phyloP scores from a whole-genome alignment of 2,113 vertebrate species.

The Gulo gulo region DNA sequence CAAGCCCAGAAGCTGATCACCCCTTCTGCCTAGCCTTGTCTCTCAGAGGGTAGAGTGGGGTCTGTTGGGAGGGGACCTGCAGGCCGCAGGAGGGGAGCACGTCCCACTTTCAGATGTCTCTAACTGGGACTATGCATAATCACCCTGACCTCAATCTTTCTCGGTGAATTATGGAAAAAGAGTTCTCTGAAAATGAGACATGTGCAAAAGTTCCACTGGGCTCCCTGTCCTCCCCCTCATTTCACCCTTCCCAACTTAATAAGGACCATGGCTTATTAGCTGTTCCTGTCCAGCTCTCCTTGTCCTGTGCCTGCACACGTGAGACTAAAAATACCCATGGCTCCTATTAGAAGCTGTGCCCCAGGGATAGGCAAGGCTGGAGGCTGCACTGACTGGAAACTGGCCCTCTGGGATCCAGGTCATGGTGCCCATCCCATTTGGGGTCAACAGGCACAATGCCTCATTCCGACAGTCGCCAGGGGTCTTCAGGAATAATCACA shows the following conservation, averaged over 20 bases:
- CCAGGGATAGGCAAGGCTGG: conserved; percentile 19
- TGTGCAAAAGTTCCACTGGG: conserved; percentile 26
- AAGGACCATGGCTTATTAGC: conserved; percentile 62
- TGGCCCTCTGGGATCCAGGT: neutral
- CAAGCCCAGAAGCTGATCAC: neutral
- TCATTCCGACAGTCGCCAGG: neutral
- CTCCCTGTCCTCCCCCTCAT: neutral
- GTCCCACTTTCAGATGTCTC: conserved; percentile 21
- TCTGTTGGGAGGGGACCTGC: rapidly evolving
- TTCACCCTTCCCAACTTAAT: conserved; percentile 52
- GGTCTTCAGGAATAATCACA: neutral
- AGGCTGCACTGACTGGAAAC: neutral
- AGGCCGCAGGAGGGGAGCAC: neutral
- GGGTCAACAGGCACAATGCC: neutral
- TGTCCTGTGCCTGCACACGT: conserved; percentile 67
- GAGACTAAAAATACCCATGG: conserved; percentile 72
- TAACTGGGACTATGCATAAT: neutral
- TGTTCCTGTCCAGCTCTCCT: conserved; percentile 28
- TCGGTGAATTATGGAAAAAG: conserved; percentile 65
- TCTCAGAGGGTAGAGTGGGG: neutral
- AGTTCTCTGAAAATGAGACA: conserved; percentile 27
- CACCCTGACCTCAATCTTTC: conserved; percentile 75
- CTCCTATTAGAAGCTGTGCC: conserved; percentile 57
- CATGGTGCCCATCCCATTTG: neutral
- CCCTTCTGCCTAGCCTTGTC: neutral